Evolutionary conservation across 2,113 vertebrate genomes (phyloP), one percentile per base, ranked within the genome.

Genomic region (Oncorhynchus nerka): DNA sequence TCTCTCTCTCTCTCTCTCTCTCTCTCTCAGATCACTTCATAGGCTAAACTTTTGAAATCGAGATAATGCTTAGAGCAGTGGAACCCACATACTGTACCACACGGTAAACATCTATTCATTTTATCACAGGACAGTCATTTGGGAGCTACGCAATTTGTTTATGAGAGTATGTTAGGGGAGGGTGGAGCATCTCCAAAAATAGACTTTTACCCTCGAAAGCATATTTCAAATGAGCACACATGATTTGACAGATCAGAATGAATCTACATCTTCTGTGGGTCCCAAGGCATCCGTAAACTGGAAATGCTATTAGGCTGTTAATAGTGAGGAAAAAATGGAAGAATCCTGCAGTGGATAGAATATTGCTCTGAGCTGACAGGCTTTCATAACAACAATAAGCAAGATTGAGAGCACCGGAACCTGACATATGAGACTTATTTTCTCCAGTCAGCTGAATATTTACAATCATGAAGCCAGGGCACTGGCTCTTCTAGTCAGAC

Each of bases 351-450:
- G 77, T 80, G 85, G 75, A 12, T 16, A 9, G 13, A 64, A 64
- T 72, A 72, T 32, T 72, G 70, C 83, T 85, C 83, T 81, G 79
- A 83, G 70, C 68, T 76, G 75, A 82, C 76, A 73, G 78, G 62
- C 57, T 39, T 76, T 68, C 28, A 64, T 81, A 66, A 64, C 49
- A 75, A 22, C 57, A 69, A 59, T 85, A 88, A 90, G 87, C 68
- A 78, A 87, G 86, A 90, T 3, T 87, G 89, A 88, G 86, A 87
- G 86, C 79, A 79, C 81, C 82, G 81, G 78, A 57, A 77, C 75
- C 77, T 78, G 82, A 85, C 78, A 84, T 81, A 82, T 82, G 79
- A 84, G 61, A 76, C 75, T 75, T 77, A 79, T 84, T 84, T 83
- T 77, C 72, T 73, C 7, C 86, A 86, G 84, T 85, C 84, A 86